phyloP scores from a whole-genome alignment of 2,888 invertebrate species.

The Helicoverpa assulta region DNA sequence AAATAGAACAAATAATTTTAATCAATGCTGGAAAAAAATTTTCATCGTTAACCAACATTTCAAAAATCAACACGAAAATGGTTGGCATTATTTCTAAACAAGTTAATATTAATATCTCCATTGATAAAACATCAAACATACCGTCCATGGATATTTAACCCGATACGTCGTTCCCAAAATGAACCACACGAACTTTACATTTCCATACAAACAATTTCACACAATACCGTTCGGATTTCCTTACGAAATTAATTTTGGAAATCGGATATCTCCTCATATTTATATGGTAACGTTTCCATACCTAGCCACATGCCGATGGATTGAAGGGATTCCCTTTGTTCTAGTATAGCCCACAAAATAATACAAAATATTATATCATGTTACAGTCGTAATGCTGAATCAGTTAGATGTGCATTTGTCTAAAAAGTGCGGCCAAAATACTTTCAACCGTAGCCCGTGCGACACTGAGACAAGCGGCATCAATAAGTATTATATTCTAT shows the following conservation, averaged over 20 bases:
- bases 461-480: too few relatives aligned
- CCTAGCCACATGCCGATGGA: slow-evolving; percentile 51
- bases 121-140: background rate
- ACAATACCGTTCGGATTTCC: slow-evolving; percentile 37
- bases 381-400: too few relatives aligned
- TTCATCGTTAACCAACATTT: too few relatives aligned
- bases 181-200: slow-evolving; percentile 14
- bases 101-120: background rate
- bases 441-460: too few relatives aligned
- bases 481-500: too few relatives aligned
- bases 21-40: too few relatives aligned
- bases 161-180: slow-evolving; percentile 36
- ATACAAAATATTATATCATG: slow-evolving; percentile 37
- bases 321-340: slow-evolving; percentile 66
- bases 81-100: background rate
- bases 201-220: slow-evolving; percentile 40
- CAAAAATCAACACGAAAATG: too few relatives aligned
- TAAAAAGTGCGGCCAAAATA: too few relatives aligned
- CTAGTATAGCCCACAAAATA: slow-evolving; percentile 64
- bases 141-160: background rate
- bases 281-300: slow-evolving; percentile 53
- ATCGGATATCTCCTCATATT: slow-evolving; percentile 53
- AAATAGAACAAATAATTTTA: too few relatives aligned
- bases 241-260: slow-evolving; percentile 56
- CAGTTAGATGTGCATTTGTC: too few relatives aligned